Evolutionary conservation across 1,140 invertebrate species (phyloP).

Genomic region (Sitobion miscanthi): DNA sequence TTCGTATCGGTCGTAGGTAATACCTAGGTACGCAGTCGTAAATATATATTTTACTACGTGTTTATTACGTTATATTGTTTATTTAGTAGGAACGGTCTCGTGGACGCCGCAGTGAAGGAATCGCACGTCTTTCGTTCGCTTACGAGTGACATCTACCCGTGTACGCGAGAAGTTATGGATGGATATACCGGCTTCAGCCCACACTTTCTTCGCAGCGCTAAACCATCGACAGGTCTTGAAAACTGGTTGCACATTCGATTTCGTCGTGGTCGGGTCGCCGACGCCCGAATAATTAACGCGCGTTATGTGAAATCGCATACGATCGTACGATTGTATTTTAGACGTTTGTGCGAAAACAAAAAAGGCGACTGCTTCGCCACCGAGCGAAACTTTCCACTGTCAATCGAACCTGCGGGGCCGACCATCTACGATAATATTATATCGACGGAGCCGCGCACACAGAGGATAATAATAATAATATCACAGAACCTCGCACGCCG

Average conservation of each 20-base stretch:
- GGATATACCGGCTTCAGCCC: background rate
- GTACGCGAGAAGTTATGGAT: background rate
- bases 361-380: background rate
- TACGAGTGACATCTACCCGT: background rate
- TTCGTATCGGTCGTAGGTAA: too few species aligned
- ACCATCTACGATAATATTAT: background rate
- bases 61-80: too few species aligned
- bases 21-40: too few species aligned
- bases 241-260: background rate
- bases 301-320: too few species aligned
- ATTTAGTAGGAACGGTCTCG: too few species aligned
- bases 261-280: too few species aligned
- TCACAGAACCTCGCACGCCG: background rate
- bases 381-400: background rate
- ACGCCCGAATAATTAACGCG: too few species aligned
- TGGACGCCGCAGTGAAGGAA: background rate
- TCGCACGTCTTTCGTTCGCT: background rate
- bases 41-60: too few species aligned
- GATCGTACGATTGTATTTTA: background rate
- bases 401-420: background rate
- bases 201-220: background rate
- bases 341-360: background rate
- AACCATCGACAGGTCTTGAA: background rate
- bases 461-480: background rate
- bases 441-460: background rate